Conservation (phyloP, 35 echinoderm and acorn worm species). For the Diadema setosum region DNA sequence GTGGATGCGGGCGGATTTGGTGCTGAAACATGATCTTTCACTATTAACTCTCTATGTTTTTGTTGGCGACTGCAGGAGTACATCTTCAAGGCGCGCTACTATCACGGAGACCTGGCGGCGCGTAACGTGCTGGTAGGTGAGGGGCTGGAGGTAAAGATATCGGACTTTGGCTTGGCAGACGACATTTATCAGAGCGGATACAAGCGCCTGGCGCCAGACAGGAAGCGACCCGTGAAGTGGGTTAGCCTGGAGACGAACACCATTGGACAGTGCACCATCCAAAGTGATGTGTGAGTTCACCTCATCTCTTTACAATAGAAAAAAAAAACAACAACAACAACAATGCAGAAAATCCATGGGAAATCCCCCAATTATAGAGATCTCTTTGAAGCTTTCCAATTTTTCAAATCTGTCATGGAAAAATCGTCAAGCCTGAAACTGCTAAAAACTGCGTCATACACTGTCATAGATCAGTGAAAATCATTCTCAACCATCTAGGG, state of each 20-base stretch:
- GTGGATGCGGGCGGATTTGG: too few relatives aligned
- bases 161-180: constrained; percentile 87
- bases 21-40: too few relatives aligned
- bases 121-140: constrained; percentile 79
- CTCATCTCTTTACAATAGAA: too few relatives aligned
- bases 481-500: too few relatives aligned
- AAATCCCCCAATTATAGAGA: too few relatives aligned
- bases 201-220: constrained; percentile 49
- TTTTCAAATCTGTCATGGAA: too few relatives aligned
- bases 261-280: constrained; percentile 66
- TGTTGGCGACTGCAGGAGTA: constrained; percentile 67
- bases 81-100: constrained; percentile 73
- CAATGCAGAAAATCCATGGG: too few relatives aligned
- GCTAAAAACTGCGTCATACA: too few relatives aligned
- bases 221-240: constrained; percentile 83
- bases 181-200: constrained; percentile 83
- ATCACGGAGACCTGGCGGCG: constrained; percentile 88
- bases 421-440: too few relatives aligned
- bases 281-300: constrained; percentile 98
- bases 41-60: not conserved
- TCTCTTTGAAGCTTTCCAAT: too few relatives aligned
- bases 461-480: too few relatives aligned
- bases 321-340: too few relatives aligned
- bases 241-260: constrained; percentile 91
- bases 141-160: constrained; percentile 67